Evolutionary conservation across 1,140 invertebrate species (phyloP).

Genomic region (Tribolium madens): DNA sequence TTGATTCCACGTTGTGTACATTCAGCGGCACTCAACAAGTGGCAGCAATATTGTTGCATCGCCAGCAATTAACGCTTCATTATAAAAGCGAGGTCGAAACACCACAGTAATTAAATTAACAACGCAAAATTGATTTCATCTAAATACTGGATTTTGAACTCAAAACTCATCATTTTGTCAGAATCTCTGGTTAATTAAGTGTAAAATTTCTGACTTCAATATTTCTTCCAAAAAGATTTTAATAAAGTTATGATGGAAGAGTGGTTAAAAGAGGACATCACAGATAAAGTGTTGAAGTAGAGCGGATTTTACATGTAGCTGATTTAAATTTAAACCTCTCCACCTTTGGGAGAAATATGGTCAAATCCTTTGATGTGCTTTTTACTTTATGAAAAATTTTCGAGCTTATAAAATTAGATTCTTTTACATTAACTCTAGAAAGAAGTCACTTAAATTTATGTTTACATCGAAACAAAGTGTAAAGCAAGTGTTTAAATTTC

Average conservation of each 20-base stretch:
- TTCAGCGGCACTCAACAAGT: conserved; percentile 34
- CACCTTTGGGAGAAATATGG: neutral
- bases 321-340: conserved; percentile 19
- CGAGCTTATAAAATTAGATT: conserved; percentile 21
- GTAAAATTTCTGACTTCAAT: too few relatives aligned
- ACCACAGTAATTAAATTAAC: conserved; percentile 5
- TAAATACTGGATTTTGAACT: neutral
- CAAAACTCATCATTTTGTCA: too few relatives aligned
- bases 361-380: conserved; percentile 3
- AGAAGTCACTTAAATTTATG: neutral
- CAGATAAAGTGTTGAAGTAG: neutral
- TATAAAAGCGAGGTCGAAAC: neutral
- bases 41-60: conserved; percentile 12
- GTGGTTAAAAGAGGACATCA: neutral
- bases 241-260: neutral
- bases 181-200: too few relatives aligned
- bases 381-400: neutral
- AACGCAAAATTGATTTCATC: neutral
- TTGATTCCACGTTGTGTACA: conserved; percentile 28
- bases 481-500: neutral
- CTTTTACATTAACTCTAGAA: neutral
- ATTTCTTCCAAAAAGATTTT: neutral
- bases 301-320: neutral
- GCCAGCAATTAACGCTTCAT: conserved; percentile 5
- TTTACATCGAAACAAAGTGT: too few relatives aligned